Conservation (phyloP, 2,113 vertebrate species). For the Fulmarus glacialis region DNA sequence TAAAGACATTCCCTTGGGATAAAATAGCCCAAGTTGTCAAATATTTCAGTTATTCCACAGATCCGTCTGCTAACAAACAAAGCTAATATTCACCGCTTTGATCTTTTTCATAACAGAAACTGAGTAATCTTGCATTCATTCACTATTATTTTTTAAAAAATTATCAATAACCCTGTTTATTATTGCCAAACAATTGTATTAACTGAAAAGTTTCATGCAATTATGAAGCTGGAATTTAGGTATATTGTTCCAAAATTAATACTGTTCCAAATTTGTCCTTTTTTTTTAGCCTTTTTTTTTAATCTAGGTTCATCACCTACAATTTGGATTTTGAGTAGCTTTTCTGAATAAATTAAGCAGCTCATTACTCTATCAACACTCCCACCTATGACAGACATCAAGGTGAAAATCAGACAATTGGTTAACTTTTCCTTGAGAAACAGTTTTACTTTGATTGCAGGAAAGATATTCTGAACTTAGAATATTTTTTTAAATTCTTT, state of each 20-base stretch:
- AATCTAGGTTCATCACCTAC: not conserved
- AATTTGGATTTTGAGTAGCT: not conserved
- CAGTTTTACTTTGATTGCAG: not conserved
- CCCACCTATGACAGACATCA: not conserved
- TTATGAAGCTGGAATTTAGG: not conserved
- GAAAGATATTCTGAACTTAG: not conserved
- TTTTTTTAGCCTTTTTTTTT: not conserved
- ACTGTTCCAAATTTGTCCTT: not conserved
- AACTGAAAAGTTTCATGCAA: not conserved
- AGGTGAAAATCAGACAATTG: not conserved
- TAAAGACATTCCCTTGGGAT: not conserved
- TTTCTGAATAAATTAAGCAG: not conserved
- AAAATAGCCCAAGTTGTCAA: not conserved
- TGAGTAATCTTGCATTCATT: not conserved
- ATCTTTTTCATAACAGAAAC: not conserved
- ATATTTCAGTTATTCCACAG: not conserved
- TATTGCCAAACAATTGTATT: not conserved
- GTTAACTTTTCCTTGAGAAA: not conserved
- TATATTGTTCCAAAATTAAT: not conserved
- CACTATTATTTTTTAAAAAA: not conserved
- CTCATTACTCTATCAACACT: not conserved
- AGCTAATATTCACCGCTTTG: not conserved
- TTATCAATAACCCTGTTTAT: not conserved
- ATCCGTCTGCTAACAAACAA: not conserved
- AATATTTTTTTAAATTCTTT: not conserved